These are phyloP conservation scores for Scophthalmus maximus DNA, from an alignment of 2,113 vertebrate genomes.

Conservation along the genomic window DNA sequence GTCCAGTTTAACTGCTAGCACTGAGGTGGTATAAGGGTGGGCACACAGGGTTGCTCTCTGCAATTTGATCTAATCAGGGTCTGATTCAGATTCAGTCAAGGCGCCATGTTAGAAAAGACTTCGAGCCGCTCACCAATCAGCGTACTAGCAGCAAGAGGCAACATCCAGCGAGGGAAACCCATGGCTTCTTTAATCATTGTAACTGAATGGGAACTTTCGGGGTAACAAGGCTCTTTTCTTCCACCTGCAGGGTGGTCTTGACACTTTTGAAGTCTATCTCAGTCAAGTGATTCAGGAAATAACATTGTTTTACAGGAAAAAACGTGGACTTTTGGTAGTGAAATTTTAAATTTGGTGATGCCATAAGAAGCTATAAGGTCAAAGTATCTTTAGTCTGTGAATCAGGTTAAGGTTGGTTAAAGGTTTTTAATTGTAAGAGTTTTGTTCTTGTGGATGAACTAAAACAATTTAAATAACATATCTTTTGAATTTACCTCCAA, in stretches of 20 bases:
- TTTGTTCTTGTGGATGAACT: too few relatives aligned
- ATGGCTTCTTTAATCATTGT: slow-evolving; percentile 67
- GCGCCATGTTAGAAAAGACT: slow-evolving; percentile 64
- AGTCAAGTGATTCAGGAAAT: slow-evolving; percentile 35
- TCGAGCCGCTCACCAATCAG: slow-evolving; percentile 71
- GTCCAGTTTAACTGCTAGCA: slow-evolving; percentile 71
- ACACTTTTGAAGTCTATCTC: slow-evolving; percentile 52
- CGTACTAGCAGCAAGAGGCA: slow-evolving; percentile 53
- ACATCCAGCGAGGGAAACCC: slow-evolving; percentile 61
- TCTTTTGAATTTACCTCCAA: too few relatives aligned
- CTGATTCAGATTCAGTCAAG: slow-evolving; percentile 69
- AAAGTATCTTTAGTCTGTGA: not conserved
- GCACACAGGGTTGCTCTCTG: slow-evolving; percentile 65
- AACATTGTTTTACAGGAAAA: slow-evolving; percentile 25
- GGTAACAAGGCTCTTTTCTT: slow-evolving; percentile 68
- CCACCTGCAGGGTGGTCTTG: slow-evolving; percentile 61
- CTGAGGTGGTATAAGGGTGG: slow-evolving; percentile 53
- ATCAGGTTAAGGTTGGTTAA: too few relatives aligned
- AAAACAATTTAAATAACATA: too few relatives aligned
- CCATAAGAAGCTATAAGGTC: not conserved
- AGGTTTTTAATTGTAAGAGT: too few relatives aligned
- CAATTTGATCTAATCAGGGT: slow-evolving; percentile 76
- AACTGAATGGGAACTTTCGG: slow-evolving; percentile 66
- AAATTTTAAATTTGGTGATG: slow-evolving; percentile 1
- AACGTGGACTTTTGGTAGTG: not conserved